Base-by-base conservation (phyloP, 2,888 invertebrate genomes). In the Lasiommata megera region DNA sequence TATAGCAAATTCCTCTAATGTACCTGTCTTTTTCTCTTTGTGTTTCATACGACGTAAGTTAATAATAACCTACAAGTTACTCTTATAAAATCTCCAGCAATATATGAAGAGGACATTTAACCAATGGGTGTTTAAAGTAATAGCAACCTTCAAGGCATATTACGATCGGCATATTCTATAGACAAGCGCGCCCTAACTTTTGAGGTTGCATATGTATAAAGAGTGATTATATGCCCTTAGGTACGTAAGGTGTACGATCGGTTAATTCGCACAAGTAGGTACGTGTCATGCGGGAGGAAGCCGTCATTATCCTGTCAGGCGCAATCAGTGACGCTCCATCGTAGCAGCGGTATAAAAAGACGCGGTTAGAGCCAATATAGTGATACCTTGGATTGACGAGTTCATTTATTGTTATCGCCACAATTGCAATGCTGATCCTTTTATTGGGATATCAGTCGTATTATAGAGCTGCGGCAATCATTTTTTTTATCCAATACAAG, bases 271-370 rank as follows among this genome's bases (percentile, higher is more conserved):
- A 79, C 77, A 73, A 74, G 79, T 80, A 76, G 29, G 14, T 16
- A 46, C 77, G 76, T 81, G 80, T 71, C 71, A 84, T 84, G 80
- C 87, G 89, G 86, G 88, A 89, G 90, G 90, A 89, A 86, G 84
- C 76, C 70, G 79, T 77, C 82, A 86, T 89, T 89, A 90, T 88
- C 84, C 77, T 88, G 90, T 90, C 89, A 87, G 79, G 79, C 77
- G 71, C 89, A 90, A 90, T 89, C 88, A 88, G 83, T 69, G 67
- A 68, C 70, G 54, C 61, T 55, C 65, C 63, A 64, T 62, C 56
- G 54, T n/a, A n/a, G n/a, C 60, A 61, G 63, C 63, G 67, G 69
- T 65, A 68, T 64, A 75, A 70, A 81, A 77, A 79, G 78, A 74
- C 67, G 69, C 66, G 60, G 53, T 55, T 59, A 54, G 56, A 51